phyloP scores from a whole-genome alignment of 2,797 vertebrate species.

The Sebastes minor region DNA sequence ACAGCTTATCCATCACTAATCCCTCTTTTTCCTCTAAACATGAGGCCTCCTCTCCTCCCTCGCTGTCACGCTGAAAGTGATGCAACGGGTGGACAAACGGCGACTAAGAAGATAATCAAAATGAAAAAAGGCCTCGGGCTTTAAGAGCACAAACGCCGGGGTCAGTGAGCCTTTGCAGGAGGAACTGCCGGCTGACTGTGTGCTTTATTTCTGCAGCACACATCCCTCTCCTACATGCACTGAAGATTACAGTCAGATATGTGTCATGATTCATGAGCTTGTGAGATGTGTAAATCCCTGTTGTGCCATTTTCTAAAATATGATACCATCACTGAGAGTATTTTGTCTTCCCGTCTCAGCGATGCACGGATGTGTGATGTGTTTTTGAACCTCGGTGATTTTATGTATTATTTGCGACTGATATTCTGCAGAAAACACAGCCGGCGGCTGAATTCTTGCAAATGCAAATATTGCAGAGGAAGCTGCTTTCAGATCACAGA shows the following conservation, averaged over 20 bases:
- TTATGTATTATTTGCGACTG: background rate
- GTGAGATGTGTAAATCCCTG: constrained; percentile 1
- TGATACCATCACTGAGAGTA: background rate
- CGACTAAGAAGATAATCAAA: background rate
- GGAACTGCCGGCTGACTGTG: background rate
- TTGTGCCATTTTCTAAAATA: background rate
- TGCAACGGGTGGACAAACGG: background rate
- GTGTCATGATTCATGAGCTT: background rate
- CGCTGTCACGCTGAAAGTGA: background rate
- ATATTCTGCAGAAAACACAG: constrained; percentile 4
- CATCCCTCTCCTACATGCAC: background rate
- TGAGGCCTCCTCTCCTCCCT: constrained; percentile 1
- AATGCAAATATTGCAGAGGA: constrained; percentile 6
- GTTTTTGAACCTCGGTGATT: background rate
- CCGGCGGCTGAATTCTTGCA: background rate
- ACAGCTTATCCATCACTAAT: constrained; percentile 42
- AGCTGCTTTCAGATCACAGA: constrained; percentile 2
- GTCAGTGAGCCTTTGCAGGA: background rate
- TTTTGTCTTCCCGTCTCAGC: background rate
- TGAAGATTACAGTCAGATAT: background rate
- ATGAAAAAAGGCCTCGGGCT: background rate
- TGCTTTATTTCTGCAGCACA: background rate
- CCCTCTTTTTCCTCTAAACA: background rate
- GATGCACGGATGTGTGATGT: background rate
- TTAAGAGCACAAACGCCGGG: background rate